A percentile compares a stretch with the other conserved stretches of the same genome.
phyloP scores from a whole-genome alignment of 2,797 vertebrate species.

The Centropyge bicolor region DNA sequence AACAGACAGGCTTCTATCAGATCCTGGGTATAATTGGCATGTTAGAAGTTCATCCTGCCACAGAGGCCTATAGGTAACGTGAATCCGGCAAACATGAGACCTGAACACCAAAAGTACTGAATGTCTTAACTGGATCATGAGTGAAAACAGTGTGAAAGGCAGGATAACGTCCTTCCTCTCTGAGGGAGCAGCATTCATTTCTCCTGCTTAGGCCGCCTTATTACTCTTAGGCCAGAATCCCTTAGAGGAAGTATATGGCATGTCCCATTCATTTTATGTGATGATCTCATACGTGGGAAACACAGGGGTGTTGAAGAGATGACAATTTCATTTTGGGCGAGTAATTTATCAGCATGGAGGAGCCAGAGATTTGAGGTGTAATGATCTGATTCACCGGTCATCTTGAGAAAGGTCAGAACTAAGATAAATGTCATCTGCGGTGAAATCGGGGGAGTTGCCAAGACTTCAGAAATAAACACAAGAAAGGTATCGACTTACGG shows the following conservation, averaged over 20 bases:
- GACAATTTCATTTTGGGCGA: conserved; percentile 72
- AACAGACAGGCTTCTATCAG: conserved; percentile 62
- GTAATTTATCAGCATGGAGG: conserved; percentile 72
- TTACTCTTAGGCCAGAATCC: conserved; percentile 32
- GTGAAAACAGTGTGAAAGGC: conserved; percentile 39
- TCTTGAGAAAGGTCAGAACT: conserved; percentile 78
- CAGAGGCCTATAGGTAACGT: conserved; percentile 38
- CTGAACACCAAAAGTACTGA: conserved; percentile 21
- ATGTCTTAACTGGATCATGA: conserved; percentile 30
- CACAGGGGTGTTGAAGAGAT: conserved; percentile 46
- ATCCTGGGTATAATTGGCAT: conserved; percentile 67
- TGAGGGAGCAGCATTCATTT: conserved; percentile 38
- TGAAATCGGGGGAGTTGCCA: conserved; percentile 63
- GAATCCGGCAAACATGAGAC: conserved; percentile 37
- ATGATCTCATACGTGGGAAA: conserved; percentile 39
- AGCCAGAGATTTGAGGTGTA: conserved; percentile 72
- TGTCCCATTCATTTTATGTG: conserved; percentile 53
- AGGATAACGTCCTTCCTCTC: background rate
- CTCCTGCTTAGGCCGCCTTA: conserved; percentile 39
- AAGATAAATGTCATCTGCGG: conserved; percentile 77
- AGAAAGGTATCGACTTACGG: conserved; percentile 65
- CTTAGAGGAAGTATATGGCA: conserved; percentile 21
- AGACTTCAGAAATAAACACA: conserved; percentile 67
- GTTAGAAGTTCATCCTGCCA: conserved; percentile 69
- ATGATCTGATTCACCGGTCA: conserved; percentile 77